Base-by-base conservation (phyloP, 1,140 invertebrate genomes). In the Oncopodura yosiiana region DNA sequence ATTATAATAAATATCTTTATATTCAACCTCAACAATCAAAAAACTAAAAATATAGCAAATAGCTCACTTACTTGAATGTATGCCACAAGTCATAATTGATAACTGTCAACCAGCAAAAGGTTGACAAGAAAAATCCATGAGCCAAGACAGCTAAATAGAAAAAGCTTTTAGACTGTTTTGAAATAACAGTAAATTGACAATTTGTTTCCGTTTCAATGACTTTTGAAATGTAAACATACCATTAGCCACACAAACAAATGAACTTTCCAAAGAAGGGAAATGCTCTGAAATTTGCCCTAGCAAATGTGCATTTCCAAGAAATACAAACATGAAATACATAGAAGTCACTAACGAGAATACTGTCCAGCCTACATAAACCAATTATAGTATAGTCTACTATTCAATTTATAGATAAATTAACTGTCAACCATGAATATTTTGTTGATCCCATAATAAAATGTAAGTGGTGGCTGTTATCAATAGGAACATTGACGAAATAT, bases 341-440 rank as follows among this genome's bases (percentile, higher is more conserved):
- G 55, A 44, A 2, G 52, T 6, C 19, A 57, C 36, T 6, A 41
- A n/a, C 0, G 48, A 44, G 12, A 57, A 29, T 12, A 57, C 38
- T 8, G 34, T 19, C 39, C 48, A 57, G 8, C 38, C 53, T n/a
- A n/a, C n/a, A n/a, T n/a, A n/a, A n/a, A n/a, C n/a, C n/a, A n/a
- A n/a, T n/a, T n/a, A n/a, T n/a, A n/a, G n/a, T n/a, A n/a, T n/a
- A n/a, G n/a, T n/a, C n/a, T n/a, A n/a, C n/a, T n/a, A n/a, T n/a
- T n/a, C n/a, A n/a, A n/a, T n/a, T n/a, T n/a, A n/a, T n/a, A n/a
- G n/a, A n/a, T n/a, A n/a, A n/a, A n/a, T n/a, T n/a, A n/a, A n/a
- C n/a, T n/a, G n/a, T n/a, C 43, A 46, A 16, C 53, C 53, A 24
- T 56, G 42, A 36, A 60, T 29, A 23, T 49, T 56, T 18, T 60